Conservation (phyloP, 2,113 vertebrate genomes). For the Procavia capensis region DNA sequence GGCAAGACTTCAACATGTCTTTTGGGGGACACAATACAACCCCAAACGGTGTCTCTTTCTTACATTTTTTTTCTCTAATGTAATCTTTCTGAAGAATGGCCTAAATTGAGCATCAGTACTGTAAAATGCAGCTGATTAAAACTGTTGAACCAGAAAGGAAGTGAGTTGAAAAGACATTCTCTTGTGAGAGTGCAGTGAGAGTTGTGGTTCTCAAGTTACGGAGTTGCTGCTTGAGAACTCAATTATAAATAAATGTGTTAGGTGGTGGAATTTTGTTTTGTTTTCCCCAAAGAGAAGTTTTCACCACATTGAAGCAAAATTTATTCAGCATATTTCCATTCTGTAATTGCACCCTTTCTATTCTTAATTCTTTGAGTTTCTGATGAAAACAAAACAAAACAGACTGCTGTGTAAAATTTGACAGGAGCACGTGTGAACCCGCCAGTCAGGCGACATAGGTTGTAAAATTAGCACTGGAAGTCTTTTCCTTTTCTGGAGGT, state of each 20-base stretch:
- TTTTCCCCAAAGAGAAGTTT: constrained; percentile 71
- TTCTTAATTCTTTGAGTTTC: constrained; percentile 74
- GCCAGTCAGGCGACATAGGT: constrained; percentile 39
- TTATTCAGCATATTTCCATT: constrained; percentile 54
- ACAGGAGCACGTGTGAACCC: constrained; percentile 60
- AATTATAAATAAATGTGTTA: constrained; percentile 80
- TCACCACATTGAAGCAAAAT: constrained; percentile 61
- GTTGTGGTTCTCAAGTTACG: constrained; percentile 45
- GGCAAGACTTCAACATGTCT: not conserved
- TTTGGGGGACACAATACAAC: not conserved
- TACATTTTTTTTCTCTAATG: not conserved
- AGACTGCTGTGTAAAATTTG: constrained; percentile 59
- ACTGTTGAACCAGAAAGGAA: constrained; percentile 19
- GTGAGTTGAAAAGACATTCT: constrained; percentile 8
- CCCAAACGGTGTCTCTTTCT: not conserved
- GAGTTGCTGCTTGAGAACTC: constrained; percentile 48
- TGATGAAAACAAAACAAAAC: constrained; percentile 26
- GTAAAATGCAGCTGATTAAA: constrained; percentile 61
- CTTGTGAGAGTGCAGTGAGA: constrained; percentile 1
- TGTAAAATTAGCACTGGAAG: constrained; percentile 64
- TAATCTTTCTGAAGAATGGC: constrained; percentile 17
- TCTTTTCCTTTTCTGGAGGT: constrained; percentile 55
- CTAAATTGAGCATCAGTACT: constrained; percentile 34
- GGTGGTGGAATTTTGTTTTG: constrained; percentile 71
- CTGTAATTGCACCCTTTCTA: constrained; percentile 51